Evolutionary conservation across 2,113 vertebrate species (phyloP).

Genomic region (Mastomys coucha): DNA sequence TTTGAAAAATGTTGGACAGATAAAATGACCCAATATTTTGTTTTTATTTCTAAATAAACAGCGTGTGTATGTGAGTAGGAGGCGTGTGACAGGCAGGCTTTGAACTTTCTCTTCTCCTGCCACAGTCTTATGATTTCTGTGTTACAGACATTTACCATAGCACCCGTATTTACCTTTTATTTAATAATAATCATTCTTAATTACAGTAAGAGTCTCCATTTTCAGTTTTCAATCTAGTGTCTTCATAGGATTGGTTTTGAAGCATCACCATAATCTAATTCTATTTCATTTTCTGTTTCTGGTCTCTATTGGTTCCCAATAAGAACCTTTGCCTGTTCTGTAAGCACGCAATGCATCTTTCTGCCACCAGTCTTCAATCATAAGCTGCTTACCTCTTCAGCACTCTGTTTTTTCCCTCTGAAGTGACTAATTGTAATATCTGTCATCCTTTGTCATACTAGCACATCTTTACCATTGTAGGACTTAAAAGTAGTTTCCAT

Average conservation of each 20-base stretch:
- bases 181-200: background rate
- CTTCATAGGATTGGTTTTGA: background rate
- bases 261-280: background rate
- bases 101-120: background rate
- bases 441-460: background rate
- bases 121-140: background rate
- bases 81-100: background rate
- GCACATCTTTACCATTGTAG: background rate
- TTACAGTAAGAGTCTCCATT: background rate
- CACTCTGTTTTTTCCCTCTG: background rate
- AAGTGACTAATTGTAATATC: background rate
- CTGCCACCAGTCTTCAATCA: background rate
- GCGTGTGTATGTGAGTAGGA: background rate
- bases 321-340: background rate
- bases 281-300: background rate
- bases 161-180: background rate
- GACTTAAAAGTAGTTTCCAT: background rate
- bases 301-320: background rate
- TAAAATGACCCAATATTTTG: background rate
- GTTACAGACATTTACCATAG: background rate
- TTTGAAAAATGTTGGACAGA: background rate
- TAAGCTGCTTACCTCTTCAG: background rate
- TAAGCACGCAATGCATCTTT: background rate
- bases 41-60: background rate
- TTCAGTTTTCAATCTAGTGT: background rate